Conservation (phyloP, 2,888 invertebrate genomes). For the Adineta ricciae region DNA sequence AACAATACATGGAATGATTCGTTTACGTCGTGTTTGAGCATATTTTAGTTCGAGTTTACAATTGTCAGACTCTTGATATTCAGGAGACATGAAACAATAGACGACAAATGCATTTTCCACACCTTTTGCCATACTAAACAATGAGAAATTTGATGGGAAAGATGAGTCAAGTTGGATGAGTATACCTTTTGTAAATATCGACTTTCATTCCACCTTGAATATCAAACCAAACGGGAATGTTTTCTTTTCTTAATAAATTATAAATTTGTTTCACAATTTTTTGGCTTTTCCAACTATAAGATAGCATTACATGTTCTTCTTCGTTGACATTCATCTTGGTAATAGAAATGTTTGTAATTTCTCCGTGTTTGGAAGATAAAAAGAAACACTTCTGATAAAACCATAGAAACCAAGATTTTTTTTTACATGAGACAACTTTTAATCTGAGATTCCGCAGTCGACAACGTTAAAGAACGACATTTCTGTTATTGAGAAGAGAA, state of each 20-base stretch:
- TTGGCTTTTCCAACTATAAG: not conserved
- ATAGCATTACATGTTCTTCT: not conserved
- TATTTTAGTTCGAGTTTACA: not conserved
- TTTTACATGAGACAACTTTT: too few relatives aligned
- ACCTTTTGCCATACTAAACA: not conserved
- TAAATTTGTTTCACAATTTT: not conserved
- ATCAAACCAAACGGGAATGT: not conserved
- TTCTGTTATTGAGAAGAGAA: too few relatives aligned
- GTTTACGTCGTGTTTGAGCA: not conserved
- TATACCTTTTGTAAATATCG: too few relatives aligned
- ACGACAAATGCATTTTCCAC: not conserved
- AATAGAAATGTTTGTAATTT: too few relatives aligned
- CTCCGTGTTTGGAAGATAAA: too few relatives aligned
- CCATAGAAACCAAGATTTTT: too few relatives aligned
- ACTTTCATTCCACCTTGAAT: not conserved
- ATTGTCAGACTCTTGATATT: not conserved
- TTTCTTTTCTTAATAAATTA: not conserved
- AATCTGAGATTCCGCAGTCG: too few relatives aligned
- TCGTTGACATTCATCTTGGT: too few relatives aligned
- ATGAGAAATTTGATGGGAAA: not conserved
- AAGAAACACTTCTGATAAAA: too few relatives aligned
- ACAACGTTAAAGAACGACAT: too few relatives aligned
- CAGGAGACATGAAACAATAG: not conserved
- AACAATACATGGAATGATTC: not conserved
- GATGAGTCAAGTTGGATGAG: too few relatives aligned